These are phyloP conservation scores for Sprattus sprattus DNA, from an alignment of 2,113 vertebrate species.

Conservation along the genomic window DNA sequence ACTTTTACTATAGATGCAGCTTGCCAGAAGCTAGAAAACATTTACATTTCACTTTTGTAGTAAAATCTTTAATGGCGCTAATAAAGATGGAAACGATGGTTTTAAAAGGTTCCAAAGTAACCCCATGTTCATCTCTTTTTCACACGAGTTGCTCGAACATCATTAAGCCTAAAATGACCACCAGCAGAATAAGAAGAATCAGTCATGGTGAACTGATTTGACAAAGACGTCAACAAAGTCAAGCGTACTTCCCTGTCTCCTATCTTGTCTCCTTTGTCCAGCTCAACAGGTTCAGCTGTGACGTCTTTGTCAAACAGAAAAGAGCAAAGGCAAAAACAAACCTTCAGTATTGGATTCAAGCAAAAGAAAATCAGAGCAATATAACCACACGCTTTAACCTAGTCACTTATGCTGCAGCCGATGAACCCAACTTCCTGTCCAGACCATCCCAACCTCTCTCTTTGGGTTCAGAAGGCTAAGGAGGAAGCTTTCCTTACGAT, in stretches of 20 bases:
- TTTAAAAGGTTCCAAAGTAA: no score
- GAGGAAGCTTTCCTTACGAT: not conserved
- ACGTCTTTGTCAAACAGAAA: no score
- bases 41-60: no score
- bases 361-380: not conserved
- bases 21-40: no score
- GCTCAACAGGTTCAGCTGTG: not conserved
- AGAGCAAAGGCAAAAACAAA: not conserved
- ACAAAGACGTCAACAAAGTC: not conserved
- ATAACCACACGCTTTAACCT: not conserved
- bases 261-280: not conserved
- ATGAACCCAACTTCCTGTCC: not conserved
- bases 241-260: not conserved
- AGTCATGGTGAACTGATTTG: not conserved
- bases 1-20: no score
- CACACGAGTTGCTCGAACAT: not conserved
- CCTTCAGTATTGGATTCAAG: no score
- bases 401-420: not conserved
- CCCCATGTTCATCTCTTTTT: no score
- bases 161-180: no score
- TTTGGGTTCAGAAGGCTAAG: not conserved
- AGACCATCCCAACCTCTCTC: not conserved
- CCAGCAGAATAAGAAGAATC: not conserved
- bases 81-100: no score
- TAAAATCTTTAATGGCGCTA: no score